phyloP scores from a whole-genome alignment of 1,140 invertebrate genomes.

The Eubasilissa regina region DNA sequence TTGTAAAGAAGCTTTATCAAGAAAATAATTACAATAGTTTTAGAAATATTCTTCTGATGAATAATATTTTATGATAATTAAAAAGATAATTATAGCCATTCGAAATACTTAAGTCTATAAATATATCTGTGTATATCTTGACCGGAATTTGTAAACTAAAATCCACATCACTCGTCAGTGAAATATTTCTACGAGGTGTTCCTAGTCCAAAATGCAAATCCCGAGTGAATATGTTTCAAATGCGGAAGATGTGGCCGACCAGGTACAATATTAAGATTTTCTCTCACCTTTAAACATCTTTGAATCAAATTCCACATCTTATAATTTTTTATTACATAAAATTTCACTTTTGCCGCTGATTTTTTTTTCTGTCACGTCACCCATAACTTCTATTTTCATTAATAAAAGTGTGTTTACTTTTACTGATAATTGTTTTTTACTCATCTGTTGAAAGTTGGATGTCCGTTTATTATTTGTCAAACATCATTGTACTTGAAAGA shows the following conservation, averaged over 20 bases:
- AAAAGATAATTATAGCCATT: no score
- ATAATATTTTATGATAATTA: no score
- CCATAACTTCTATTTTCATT: conserved; percentile 57
- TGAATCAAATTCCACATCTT: not conserved
- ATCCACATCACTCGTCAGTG: conserved; percentile 41
- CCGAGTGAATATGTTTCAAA: conserved; percentile 91
- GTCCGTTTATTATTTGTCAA: conserved; percentile 5
- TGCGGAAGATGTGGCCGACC: conserved; percentile 95
- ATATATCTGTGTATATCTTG: not conserved
- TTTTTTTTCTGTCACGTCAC: conserved; percentile 70
- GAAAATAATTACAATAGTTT: not conserved
- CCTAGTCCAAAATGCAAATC: conserved; percentile 79
- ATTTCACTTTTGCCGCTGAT: conserved; percentile 61
- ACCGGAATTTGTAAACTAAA: conserved; percentile 44
- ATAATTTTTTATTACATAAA: conserved; percentile 36
- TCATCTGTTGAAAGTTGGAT: conserved; percentile 10
- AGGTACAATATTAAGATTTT: conserved; percentile 77
- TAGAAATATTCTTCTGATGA: no score
- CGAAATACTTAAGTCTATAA: no score
- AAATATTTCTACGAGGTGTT: conserved; percentile 34
- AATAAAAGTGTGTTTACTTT: conserved; percentile 48
- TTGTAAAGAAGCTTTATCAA: not conserved
- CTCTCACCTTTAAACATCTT: not conserved
- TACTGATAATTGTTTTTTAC: conserved; percentile 7
- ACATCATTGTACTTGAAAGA: not conserved